These are phyloP conservation scores for Erebia palarica DNA, from an alignment of 2,888 invertebrate species.

Conservation along the genomic window DNA sequence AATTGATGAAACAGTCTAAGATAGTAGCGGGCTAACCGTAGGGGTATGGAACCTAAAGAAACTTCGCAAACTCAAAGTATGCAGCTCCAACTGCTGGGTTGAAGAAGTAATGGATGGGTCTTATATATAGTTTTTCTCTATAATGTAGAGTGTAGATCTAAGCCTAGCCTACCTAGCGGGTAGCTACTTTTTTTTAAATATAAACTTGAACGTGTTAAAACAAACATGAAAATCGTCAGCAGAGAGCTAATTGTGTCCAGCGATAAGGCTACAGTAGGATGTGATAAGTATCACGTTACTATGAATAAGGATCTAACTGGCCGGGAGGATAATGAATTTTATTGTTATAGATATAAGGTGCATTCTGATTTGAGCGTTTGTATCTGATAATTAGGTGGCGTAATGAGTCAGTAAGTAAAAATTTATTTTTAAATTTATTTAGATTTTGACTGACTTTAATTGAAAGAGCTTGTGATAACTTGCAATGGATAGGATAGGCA, in stretches of 20 bases:
- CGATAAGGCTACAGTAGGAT: slow-evolving; percentile 30
- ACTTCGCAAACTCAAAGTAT: no score
- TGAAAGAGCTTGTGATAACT: no score
- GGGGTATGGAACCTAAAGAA: no score
- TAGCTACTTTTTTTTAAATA: neutral
- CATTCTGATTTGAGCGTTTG: neutral
- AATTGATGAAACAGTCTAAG: no score
- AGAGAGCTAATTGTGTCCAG: slow-evolving; percentile 29
- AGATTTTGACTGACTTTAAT: neutral
- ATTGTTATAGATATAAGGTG: neutral
- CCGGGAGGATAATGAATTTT: slow-evolving; percentile 1
- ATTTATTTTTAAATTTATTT: neutral
- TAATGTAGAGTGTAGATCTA: no score
- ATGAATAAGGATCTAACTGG: neutral
- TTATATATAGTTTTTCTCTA: no score
- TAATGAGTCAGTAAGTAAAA: slow-evolving; percentile 1
- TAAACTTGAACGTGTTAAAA: slow-evolving; percentile 17
- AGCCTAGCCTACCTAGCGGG: no score
- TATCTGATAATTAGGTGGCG: slow-evolving; percentile 3
- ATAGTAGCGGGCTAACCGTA: no score
- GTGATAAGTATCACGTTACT: slow-evolving; percentile 24
- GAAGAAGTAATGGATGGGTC: no score
- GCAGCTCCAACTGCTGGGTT: no score
- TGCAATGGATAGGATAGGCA: no score
- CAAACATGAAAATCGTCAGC: slow-evolving; percentile 25